Evolutionary conservation across 2,113 vertebrate genomes (phyloP), one percentile per base, ranked within the genome.

Genomic region (Alosa alosa): DNA sequence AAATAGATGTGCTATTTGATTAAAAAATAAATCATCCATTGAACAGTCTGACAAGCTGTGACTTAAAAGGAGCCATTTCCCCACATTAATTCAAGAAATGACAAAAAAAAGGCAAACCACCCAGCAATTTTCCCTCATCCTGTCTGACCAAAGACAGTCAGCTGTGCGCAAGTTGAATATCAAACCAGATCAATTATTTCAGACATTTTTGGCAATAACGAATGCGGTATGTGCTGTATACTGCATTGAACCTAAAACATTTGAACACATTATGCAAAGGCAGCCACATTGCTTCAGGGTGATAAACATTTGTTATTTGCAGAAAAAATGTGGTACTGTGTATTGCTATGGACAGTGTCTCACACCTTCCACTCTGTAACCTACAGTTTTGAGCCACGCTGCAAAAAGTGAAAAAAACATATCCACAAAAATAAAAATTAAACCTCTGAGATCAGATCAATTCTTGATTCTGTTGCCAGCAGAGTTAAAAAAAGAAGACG

Each of bases 21-120:
- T 39, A n/a, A 83, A 83, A 55, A 83, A 83, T 83, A 55, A 49
- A 83, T 83, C 46, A 49, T 55, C 82, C 46, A 78, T 49, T 83
- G 46, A 83, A 83, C 25, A 83, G 46, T 47, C 44, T 50, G 82
- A 83, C 25, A 55, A 25, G 46, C 25, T 6, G 45, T 7, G 20
- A 47, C n/a, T 13, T 81, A 45, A 81, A 55, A 82, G 81, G n/a
- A 68, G 49, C n/a, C n/a, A 49, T 57, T 18, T 86, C 49, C 6
- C 22, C 45, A 41, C 44, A 64, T 78, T 17, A 68, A 49, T 36
- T 78, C 0, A 78, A 36, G 25, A 36, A 72, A 31, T 72, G 9
- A 72, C 4, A 10, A 13, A 15, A 72, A 31, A 10, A 1, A 78
- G 72, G 31, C 31, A 78, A 78, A 78, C 31, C 31, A 78, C 31